A percentile compares a stretch with the other conserved stretches of the same genome.
Evolutionary conservation across 2,888 invertebrate species (phyloP).

Genomic region (Vesta saturnalis): DNA sequence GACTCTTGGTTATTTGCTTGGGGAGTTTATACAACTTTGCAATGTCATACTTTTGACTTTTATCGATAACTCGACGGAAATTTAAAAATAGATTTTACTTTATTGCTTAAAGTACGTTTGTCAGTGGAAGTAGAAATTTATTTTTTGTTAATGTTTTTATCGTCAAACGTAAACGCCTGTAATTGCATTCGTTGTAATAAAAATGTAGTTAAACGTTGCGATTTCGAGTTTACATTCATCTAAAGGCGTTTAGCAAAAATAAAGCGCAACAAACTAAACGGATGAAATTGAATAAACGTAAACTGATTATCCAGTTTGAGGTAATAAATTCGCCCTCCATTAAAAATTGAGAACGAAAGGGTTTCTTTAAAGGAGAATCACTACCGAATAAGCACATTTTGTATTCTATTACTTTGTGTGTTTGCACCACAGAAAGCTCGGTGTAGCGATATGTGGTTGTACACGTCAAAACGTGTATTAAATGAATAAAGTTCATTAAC

Average conservation of each 20-base stretch:
- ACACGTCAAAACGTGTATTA: too few species aligned
- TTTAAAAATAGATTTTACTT: neutral
- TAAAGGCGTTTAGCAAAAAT: neutral
- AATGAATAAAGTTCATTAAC: too few species aligned
- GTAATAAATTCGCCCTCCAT: conserved; percentile 4
- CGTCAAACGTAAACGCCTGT: neutral
- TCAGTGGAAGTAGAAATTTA: too few species aligned
- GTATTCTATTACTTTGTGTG: neutral
- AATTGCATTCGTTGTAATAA: neutral
- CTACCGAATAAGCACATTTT: neutral
- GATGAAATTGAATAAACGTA: conserved; percentile 11
- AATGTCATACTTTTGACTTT: too few species aligned
- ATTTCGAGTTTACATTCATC: conserved; percentile 5
- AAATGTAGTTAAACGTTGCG: neutral
- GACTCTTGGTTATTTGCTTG: too few species aligned
- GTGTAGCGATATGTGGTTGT: too few species aligned
- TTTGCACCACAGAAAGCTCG: too few species aligned
- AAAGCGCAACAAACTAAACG: neutral
- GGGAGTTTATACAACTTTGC: too few species aligned
- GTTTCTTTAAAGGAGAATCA: neutral
- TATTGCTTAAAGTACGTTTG: too few species aligned
- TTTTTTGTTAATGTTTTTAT: neutral
- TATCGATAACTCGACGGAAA: neutral
- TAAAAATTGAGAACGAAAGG: conserved; percentile 9
- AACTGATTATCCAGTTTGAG: conserved; percentile 5